phyloP scores from a whole-genome alignment of 2,797 vertebrate genomes.

The Betta splendens region DNA sequence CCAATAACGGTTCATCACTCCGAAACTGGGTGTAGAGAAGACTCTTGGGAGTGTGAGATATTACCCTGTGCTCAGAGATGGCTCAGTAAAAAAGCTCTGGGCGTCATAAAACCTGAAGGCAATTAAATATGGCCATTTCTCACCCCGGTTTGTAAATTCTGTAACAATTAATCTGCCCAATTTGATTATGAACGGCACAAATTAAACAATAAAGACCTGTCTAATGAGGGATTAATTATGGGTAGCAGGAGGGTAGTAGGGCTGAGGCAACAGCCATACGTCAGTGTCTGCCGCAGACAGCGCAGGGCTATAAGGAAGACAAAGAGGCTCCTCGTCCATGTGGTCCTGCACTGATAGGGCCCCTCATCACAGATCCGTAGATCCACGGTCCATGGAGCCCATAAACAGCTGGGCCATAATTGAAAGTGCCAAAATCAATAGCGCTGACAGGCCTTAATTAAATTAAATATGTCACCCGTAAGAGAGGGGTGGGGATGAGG shows the following conservation, averaged over 20 bases:
- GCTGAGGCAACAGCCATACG: slow-evolving; percentile 86
- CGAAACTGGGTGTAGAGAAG: slow-evolving; percentile 70
- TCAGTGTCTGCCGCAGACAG: slow-evolving; percentile 87
- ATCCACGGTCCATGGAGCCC: slow-evolving; percentile 89
- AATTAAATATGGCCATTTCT: slow-evolving; percentile 92
- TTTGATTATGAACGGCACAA: slow-evolving; percentile 99
- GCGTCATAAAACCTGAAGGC: slow-evolving; percentile 82
- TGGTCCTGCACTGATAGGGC: slow-evolving; percentile 95
- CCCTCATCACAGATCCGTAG: slow-evolving; percentile 96
- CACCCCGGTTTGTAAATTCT: slow-evolving; percentile 89
- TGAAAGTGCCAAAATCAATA: slow-evolving; percentile 99
- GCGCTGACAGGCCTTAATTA: slow-evolving; percentile 97
- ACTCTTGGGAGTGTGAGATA: slow-evolving; percentile 78
- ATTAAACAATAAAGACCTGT: slow-evolving; percentile 99
- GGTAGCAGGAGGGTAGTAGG: slow-evolving; percentile 89
- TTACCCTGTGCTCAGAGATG: slow-evolving; percentile 84
- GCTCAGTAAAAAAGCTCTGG: slow-evolving; percentile 83
- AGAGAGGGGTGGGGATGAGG: slow-evolving; percentile 63
- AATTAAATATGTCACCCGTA: slow-evolving; percentile 96
- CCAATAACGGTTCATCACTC: slow-evolving; percentile 84
- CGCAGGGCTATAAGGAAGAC: slow-evolving; percentile 90
- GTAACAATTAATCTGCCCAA: slow-evolving; percentile 99
- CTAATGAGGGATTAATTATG: slow-evolving; percentile 99
- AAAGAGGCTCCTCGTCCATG: slow-evolving; percentile 91
- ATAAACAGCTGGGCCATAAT: slow-evolving; percentile 89